Base-by-base conservation (phyloP, 2,113 vertebrate genomes). In the Equus quagga region DNA sequence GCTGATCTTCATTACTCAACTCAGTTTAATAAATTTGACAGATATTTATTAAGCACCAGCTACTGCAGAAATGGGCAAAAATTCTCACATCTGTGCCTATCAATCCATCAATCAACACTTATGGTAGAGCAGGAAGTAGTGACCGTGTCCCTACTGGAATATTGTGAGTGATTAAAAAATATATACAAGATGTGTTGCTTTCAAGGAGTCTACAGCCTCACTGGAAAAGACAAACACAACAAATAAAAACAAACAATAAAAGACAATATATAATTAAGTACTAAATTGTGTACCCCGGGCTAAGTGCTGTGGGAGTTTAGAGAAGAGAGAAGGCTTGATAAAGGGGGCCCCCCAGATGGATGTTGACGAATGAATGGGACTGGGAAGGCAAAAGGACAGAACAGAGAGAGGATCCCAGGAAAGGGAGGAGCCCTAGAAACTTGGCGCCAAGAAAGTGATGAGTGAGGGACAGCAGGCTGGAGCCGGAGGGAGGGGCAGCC, bases 191-290 rank as follows among this genome's bases (percentile, higher is more conserved):
- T 33, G 5, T 70, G 49, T 92, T 87, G 70, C 64, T 90, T 94
- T 94, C 54, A 94, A 92, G 28, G 90, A 91, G 41, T 82, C 83
- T 88, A n/a, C 64, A 54, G 5, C n/a, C 44, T 91, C 76, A 12
- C 54, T 78, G 36, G 62, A 93, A 92, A 90, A 96, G 84, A 92
- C 41, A 89, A 92, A 91, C 36, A 85, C 31, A 80, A 85, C 67
- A 90, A 92, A 95, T 56, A 92, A 90, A 90, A 95, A 88, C 73
- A 83, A 96, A 90, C 62, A 95, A 85, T 91, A 76, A 95, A 80
- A 95, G 79, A 62, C 65, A 96, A 64, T 83, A 24, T 75, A 65
- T 80, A 97, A 98, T 93, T 93, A 94, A 89, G 44, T 89, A 62
- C 49, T 93, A 96, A 98, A 95, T 82, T 75, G 31, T 82, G 86